phyloP scores from a whole-genome alignment of 2,888 invertebrate species.

The Cryptophagus acutangulus region DNA sequence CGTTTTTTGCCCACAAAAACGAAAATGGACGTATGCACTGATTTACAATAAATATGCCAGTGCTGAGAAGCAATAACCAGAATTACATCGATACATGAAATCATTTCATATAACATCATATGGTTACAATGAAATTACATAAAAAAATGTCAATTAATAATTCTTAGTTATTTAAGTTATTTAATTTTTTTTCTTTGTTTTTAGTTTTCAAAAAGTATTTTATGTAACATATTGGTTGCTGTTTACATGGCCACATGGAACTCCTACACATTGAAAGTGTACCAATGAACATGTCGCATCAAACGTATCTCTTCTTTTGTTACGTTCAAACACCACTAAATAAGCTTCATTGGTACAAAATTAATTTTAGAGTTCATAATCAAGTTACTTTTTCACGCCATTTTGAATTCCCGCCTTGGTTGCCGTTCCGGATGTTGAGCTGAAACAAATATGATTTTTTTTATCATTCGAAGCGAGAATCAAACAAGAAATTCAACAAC shows the following conservation, averaged over 20 bases:
- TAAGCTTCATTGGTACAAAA: slow-evolving; percentile 37
- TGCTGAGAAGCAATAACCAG: slow-evolving; percentile 46
- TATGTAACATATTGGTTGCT: slow-evolving; percentile 9
- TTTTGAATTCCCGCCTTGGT: slow-evolving; percentile 39
- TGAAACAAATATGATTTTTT: slow-evolving; percentile 13
- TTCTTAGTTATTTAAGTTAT: slow-evolving; percentile 35
- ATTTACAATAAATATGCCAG: slow-evolving; percentile 38
- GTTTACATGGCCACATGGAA: slow-evolving; percentile 47
- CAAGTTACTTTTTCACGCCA: slow-evolving; percentile 41
- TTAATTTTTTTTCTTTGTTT: neutral
- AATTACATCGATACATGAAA: slow-evolving; percentile 45
- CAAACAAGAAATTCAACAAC: too few species aligned
- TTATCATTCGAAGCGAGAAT: neutral
- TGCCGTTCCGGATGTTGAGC: slow-evolving; percentile 25
- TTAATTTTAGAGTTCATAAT: slow-evolving; percentile 31
- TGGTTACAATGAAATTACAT: slow-evolving; percentile 45
- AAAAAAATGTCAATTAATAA: slow-evolving; percentile 42
- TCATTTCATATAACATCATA: slow-evolving; percentile 33
- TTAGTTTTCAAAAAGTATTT: neutral
- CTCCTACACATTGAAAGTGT: slow-evolving; percentile 35
- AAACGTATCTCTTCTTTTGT: neutral
- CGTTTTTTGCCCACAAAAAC: slow-evolving; percentile 47
- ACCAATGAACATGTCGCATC: slow-evolving; percentile 34
- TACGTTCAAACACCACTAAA: neutral
- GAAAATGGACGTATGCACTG: slow-evolving; percentile 44